These are phyloP conservation scores for Venusia cambrica DNA, from an alignment of 2,888 invertebrate species.

Conservation along the genomic window DNA sequence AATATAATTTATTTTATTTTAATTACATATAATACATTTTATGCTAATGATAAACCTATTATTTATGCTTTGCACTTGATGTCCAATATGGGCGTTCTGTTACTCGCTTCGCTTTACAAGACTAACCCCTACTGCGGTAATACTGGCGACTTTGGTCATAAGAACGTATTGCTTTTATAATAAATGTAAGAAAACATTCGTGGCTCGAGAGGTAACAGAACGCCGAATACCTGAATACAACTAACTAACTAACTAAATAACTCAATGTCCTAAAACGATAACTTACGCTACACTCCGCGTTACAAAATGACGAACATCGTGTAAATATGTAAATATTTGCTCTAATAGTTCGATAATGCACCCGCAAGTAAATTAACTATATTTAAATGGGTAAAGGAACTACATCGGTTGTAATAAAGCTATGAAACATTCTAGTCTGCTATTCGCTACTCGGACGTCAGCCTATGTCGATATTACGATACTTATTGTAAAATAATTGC, in stretches of 20 bases:
- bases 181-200: constrained; percentile 1
- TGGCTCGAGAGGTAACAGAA: constrained; percentile 23
- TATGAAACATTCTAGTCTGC: constrained; percentile 25
- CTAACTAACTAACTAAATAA: constrained; percentile 29
- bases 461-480: constrained; percentile 23
- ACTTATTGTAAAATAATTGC: constrained; percentile 26
- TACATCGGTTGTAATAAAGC: constrained; percentile 29
- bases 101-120: constrained; percentile 7
- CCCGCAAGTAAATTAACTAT: constrained; percentile 29
- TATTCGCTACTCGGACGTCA: constrained; percentile 27
- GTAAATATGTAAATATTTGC: constrained; percentile 34
- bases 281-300: constrained; percentile 29
- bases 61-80: constrained; percentile 35
- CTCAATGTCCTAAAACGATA: constrained; percentile 28
- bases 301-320: constrained; percentile 33
- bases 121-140: constrained; percentile 7
- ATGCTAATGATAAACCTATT: constrained; percentile 31
- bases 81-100: constrained; percentile 24
- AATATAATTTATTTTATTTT: constrained; percentile 35
- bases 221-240: constrained; percentile 23
- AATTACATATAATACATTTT: constrained; percentile 39
- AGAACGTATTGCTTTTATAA: constrained; percentile 10
- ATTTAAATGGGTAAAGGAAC: constrained; percentile 28
- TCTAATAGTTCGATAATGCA: constrained; percentile 29
- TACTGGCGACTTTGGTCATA: constrained; percentile 9